Percentiles rank a stretch among this genome's conserved stretches.
Conservation (phyloP, 2,113 vertebrate genomes). For the Corythornis madagascariensis region DNA sequence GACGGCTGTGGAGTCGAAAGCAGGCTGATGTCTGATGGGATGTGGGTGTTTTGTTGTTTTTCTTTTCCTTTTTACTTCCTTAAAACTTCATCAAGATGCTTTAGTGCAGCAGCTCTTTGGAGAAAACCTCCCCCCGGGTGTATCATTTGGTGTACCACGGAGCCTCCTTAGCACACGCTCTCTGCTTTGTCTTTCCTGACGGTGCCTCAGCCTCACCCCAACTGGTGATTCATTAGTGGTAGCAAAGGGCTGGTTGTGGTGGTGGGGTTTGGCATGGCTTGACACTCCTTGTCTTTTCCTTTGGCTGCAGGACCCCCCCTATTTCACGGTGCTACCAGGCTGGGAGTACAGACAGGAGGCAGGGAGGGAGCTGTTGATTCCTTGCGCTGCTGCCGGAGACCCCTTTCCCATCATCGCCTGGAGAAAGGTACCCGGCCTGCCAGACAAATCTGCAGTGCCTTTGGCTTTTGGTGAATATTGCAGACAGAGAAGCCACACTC, state of each 20-base stretch:
- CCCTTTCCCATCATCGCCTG: conserved; percentile 96
- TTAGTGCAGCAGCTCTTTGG: neutral
- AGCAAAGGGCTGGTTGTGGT: neutral
- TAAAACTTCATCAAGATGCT: neutral
- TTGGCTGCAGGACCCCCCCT: conserved; percentile 90
- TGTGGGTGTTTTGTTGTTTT: neutral
- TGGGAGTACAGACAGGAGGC: conserved; percentile 99
- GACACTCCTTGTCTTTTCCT: neutral
- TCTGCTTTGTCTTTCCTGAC: neutral
- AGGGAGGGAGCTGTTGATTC: conserved; percentile 96
- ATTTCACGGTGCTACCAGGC: conserved; percentile 99
- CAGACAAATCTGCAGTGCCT: conserved; percentile 76
- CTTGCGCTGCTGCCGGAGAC: conserved; percentile 97
- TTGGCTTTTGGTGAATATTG: conserved; percentile 76
- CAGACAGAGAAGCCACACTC: conserved; percentile 73
- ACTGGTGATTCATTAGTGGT: neutral
- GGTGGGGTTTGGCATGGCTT: neutral
- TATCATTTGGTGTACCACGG: neutral
- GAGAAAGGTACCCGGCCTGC: conserved; percentile 91
- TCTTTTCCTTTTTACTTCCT: neutral
- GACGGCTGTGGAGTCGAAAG: neutral
- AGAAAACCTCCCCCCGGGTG: neutral
- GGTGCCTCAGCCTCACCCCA: neutral
- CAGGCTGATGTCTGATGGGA: neutral
- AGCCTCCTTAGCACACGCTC: rapidly evolving